phyloP scores from a whole-genome alignment of 2,113 vertebrate species.

The Diphyllodes magnificus region DNA sequence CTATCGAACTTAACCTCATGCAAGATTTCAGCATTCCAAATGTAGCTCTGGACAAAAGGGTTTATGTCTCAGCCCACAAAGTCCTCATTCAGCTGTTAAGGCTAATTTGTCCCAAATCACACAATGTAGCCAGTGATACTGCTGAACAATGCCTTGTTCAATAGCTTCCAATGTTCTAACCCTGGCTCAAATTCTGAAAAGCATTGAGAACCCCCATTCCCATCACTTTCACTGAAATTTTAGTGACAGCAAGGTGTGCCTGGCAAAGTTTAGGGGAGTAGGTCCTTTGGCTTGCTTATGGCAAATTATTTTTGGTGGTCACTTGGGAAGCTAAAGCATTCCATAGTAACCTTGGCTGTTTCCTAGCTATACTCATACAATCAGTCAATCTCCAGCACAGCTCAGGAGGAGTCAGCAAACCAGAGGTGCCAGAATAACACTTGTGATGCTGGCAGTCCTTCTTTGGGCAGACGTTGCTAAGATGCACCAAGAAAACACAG shows the following conservation, averaged over 20 bases:
- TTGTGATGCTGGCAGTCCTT: neutral
- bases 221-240: neutral
- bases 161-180: conserved; percentile 64
- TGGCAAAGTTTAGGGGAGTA: neutral
- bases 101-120: conserved; percentile 72
- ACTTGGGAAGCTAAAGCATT: neutral
- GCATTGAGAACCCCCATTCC: neutral
- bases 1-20: conserved; percentile 67
- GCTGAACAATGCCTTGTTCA: conserved; percentile 69
- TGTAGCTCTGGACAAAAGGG: conserved; percentile 68
- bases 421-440: neutral
- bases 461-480: conserved; percentile 6
- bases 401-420: neutral
- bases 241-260: neutral
- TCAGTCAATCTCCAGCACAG: neutral
- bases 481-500: conserved; percentile 14
- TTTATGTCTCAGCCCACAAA: conserved; percentile 70
- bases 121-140: conserved; percentile 73
- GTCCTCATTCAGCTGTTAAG: conserved; percentile 71
- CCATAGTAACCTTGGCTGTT: neutral
- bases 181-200: conserved; percentile 8
- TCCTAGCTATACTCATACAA: neutral
- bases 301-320: neutral
- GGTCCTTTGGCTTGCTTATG: neutral
- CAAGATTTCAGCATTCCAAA: conserved; percentile 68